Evolutionary conservation across 2,797 vertebrate species (phyloP).

Genomic region (Malacoctenus gilli): DNA sequence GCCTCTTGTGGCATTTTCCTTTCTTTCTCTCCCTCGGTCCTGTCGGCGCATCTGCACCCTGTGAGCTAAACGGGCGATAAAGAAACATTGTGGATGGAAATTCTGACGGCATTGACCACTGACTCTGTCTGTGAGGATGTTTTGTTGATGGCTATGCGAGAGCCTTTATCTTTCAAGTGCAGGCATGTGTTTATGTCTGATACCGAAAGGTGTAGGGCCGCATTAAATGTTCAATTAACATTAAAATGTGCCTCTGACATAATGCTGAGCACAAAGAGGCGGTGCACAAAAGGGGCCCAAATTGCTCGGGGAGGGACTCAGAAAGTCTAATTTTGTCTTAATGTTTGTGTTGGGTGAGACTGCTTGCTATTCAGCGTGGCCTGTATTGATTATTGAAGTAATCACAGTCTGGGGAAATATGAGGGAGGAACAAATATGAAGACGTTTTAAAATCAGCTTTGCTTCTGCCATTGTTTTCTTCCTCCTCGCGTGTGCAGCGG

Average conservation of each 20-base stretch:
- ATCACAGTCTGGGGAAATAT: slow-evolving; percentile 39
- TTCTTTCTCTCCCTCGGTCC: slow-evolving; percentile 8
- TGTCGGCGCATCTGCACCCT: slow-evolving; percentile 19
- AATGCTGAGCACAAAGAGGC: slow-evolving; percentile 65
- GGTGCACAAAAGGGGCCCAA: slow-evolving; percentile 59
- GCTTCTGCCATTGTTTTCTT: slow-evolving; percentile 51
- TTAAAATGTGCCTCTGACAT: slow-evolving; percentile 73
- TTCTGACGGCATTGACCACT: slow-evolving; percentile 61
- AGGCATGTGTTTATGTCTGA: slow-evolving; percentile 70
- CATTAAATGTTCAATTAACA: slow-evolving; percentile 77
- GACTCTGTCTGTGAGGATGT: slow-evolving; percentile 55
- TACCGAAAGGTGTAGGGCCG: slow-evolving; percentile 54
- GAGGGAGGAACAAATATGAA: slow-evolving; percentile 44
- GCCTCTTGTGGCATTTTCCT: slow-evolving; percentile 4
- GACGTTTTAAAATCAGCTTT: slow-evolving; percentile 50
- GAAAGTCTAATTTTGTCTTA: slow-evolving; percentile 54
- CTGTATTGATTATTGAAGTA: slow-evolving; percentile 55
- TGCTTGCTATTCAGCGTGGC: slow-evolving; percentile 44
- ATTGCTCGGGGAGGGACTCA: slow-evolving; percentile 59
- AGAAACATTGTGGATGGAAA: slow-evolving; percentile 46
- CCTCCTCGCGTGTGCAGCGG: slow-evolving; percentile 15
- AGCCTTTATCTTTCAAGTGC: slow-evolving; percentile 73
- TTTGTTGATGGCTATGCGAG: slow-evolving; percentile 49
- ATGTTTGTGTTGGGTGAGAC: slow-evolving; percentile 49
- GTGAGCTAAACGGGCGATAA: slow-evolving; percentile 40